These are phyloP conservation scores for Pollenia labialis DNA, from an alignment of 2,888 invertebrate species.

Conservation along the genomic window DNA sequence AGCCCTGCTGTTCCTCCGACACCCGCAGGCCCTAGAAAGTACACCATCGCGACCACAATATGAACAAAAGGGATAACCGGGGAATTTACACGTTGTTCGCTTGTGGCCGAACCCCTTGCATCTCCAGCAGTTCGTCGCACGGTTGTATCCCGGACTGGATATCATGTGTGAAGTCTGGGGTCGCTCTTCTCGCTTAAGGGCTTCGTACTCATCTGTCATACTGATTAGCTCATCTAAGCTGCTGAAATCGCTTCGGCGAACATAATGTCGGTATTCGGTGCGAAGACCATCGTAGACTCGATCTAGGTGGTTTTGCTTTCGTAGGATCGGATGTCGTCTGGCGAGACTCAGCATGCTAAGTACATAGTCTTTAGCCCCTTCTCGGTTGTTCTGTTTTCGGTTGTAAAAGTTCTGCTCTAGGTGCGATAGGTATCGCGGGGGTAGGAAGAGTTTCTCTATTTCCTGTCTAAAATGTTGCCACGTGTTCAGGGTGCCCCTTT, in stretches of 20 bases:
- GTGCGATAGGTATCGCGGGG: too few species aligned
- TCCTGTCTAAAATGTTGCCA: too few species aligned
- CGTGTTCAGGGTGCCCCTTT: too few species aligned
- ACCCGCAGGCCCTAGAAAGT: background rate
- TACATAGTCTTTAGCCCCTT: too few species aligned
- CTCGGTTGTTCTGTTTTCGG: too few species aligned
- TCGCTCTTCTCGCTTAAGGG: background rate
- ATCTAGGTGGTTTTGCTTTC: background rate
- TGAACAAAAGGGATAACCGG: background rate
- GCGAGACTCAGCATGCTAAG: too few species aligned
- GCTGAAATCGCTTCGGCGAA: background rate
- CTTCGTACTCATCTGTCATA: constrained; percentile 6
- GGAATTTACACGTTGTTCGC: background rate
- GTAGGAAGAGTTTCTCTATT: too few species aligned
- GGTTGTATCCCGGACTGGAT: background rate
- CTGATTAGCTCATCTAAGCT: background rate
- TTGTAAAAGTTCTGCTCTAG: too few species aligned
- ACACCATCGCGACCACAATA: background rate
- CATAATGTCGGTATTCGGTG: background rate
- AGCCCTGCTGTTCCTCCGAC: background rate
- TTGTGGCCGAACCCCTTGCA: background rate
- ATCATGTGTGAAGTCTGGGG: constrained; percentile 9
- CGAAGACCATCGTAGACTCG: background rate
- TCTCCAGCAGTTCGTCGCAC: background rate
- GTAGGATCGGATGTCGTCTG: too few species aligned